A percentile compares a stretch with the other conserved stretches of the same genome.
These are phyloP conservation scores for Acrocephalus scirpaceus DNA, from an alignment of 2,797 vertebrate genomes.

Conservation along the genomic window DNA sequence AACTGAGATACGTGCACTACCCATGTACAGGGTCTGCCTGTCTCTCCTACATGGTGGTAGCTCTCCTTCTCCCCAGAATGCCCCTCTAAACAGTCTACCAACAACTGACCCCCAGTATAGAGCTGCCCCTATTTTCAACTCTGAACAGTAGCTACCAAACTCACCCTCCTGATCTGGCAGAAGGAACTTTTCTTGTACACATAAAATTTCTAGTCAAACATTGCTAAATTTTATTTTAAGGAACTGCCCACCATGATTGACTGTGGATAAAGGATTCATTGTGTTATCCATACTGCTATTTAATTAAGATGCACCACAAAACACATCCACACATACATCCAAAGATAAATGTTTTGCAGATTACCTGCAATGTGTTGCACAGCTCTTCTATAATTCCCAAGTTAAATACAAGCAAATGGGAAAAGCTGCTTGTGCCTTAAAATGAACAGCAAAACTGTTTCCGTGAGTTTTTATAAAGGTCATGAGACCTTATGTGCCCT, in stretches of 20 bases:
- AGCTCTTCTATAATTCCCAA: background rate
- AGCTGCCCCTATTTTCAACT: background rate
- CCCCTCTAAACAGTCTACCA: accelerated
- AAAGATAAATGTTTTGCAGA: background rate
- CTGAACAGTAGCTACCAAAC: background rate
- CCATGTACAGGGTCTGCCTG: accelerated
- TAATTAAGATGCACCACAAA: background rate
- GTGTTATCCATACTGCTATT: background rate
- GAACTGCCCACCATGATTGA: background rate
- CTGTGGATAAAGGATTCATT: background rate
- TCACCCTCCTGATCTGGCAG: background rate
- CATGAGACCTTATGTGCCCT: background rate
- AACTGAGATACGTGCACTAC: accelerated
- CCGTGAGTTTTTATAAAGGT: background rate
- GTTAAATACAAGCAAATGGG: background rate
- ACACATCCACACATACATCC: background rate
- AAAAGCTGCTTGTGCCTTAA: background rate
- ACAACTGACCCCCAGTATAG: background rate
- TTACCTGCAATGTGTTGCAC: background rate
- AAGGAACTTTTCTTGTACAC: background rate
- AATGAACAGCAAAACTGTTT: background rate
- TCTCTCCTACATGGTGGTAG: background rate
- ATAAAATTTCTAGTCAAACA: background rate
- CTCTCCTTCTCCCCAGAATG: accelerated
- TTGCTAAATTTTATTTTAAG: background rate